Evolutionary conservation across 2,797 vertebrate genomes (phyloP).

Genomic region (Falco berigora): DNA sequence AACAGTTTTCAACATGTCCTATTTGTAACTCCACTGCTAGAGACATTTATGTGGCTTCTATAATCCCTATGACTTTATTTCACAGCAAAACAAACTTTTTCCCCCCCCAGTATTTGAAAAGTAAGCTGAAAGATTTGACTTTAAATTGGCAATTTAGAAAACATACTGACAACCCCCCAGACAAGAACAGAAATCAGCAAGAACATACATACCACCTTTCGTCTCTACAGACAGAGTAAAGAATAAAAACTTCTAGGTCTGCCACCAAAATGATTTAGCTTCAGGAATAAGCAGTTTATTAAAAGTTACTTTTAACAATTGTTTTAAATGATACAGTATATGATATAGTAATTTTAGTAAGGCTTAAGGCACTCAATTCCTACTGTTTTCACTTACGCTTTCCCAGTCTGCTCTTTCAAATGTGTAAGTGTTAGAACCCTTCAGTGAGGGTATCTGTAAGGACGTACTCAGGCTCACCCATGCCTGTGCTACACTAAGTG

Average conservation of each 20-base stretch:
- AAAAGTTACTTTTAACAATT: background rate
- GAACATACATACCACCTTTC: background rate
- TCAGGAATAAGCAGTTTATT: background rate
- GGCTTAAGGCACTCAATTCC: background rate
- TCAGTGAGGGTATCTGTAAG: background rate
- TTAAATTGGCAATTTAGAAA: background rate
- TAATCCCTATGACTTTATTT: background rate
- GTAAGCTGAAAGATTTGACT: background rate
- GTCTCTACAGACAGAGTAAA: background rate
- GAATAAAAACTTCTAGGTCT: background rate
- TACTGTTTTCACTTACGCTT: background rate
- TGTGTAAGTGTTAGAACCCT: accelerated
- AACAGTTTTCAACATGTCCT: background rate
- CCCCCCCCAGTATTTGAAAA: background rate
- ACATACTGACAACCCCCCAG: background rate
- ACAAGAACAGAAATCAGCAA: background rate
- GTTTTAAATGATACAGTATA: background rate
- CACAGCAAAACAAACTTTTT: background rate
- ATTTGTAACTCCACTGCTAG: background rate
- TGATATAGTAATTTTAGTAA: background rate
- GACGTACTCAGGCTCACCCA: background rate
- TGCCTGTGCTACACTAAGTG: background rate
- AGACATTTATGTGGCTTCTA: background rate
- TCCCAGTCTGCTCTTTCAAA: background rate
- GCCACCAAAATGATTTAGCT: background rate